A percentile compares a stretch with the other conserved stretches of the same genome.
Conservation (phyloP, 2,113 vertebrate genomes). For the Mormyrus lacerda region DNA sequence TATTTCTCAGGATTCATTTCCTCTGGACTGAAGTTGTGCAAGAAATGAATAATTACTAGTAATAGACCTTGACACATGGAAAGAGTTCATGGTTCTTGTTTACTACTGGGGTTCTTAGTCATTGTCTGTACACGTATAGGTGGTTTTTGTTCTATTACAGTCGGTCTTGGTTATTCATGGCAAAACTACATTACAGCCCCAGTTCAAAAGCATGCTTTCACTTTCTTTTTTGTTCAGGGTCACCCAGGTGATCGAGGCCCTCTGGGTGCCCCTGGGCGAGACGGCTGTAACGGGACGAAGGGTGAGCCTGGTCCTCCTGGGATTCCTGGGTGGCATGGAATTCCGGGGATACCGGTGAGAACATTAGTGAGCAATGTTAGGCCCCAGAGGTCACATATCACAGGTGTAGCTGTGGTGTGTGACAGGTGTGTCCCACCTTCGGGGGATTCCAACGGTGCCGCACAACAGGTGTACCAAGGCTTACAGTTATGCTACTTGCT, state of each 20-base stretch:
- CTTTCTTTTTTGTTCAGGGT: neutral
- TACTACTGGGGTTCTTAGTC: neutral
- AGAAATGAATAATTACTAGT: neutral
- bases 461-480: neutral
- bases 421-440: neutral
- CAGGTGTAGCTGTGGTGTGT: neutral
- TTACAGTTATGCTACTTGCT: neutral
- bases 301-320: neutral
- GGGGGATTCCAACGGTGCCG: neutral
- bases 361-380: neutral
- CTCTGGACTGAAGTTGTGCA: constrained; percentile 33
- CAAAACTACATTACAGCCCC: neutral
- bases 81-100: neutral
- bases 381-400: neutral
- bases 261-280: neutral
- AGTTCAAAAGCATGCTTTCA: neutral
- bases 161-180: neutral
- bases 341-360: neutral
- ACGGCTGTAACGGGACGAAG: neutral
- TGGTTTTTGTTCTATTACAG: neutral
- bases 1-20: constrained; percentile 3
- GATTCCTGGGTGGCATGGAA: neutral
- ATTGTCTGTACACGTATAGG: neutral
- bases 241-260: neutral
- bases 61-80: neutral